Conservation (phyloP, 2,113 vertebrate species). For the Barbus barbus region DNA sequence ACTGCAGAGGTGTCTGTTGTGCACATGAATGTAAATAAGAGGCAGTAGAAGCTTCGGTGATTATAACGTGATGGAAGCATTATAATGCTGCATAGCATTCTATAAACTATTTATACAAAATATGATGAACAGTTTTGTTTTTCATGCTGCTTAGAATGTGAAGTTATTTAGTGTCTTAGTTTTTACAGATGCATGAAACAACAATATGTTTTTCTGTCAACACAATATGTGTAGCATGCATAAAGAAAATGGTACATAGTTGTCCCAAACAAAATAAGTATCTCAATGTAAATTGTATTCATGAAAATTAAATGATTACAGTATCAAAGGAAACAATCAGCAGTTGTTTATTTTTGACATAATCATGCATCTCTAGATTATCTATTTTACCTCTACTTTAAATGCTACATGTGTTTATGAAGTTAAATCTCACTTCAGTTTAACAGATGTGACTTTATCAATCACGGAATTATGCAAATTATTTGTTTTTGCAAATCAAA, state of each 20-base stretch:
- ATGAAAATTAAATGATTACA: background rate
- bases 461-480: constrained; percentile 19
- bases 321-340: background rate
- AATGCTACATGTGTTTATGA: too few relatives aligned
- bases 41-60: background rate
- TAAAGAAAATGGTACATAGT: too few relatives aligned
- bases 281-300: background rate
- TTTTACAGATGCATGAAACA: background rate
- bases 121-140: background rate
- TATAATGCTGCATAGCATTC: background rate
- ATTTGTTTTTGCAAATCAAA: background rate
- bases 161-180: background rate
- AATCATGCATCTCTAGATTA: too few relatives aligned
- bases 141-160: background rate
- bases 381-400: background rate
- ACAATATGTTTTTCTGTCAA: too few relatives aligned
- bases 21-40: background rate
- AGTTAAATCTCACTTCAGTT: constrained; percentile 3
- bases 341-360: background rate
- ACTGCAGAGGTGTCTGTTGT: background rate
- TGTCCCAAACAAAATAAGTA: background rate
- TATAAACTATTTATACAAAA: background rate
- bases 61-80: background rate
- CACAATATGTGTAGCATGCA: too few relatives aligned
- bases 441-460: constrained; percentile 7